These are phyloP conservation scores for Papilio elwesi DNA, from an alignment of 2,888 invertebrate genomes.

Conservation along the genomic window DNA sequence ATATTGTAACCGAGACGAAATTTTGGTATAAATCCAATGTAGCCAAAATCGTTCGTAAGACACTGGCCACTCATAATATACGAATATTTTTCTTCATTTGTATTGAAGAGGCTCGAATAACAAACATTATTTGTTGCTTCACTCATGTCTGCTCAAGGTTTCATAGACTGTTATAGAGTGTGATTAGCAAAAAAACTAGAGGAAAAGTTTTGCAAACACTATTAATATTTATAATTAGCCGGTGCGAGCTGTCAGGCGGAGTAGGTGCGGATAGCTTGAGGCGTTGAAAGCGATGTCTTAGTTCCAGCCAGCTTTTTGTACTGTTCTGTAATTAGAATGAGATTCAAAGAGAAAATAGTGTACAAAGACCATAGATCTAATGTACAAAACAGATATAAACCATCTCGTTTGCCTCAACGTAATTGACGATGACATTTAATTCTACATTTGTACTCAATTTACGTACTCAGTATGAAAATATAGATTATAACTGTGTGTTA, in stretches of 20 bases:
- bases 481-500: too few relatives aligned
- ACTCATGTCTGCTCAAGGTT: constrained; percentile 25
- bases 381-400: not conserved
- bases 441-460: too few relatives aligned
- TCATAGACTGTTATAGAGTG: constrained; percentile 11
- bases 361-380: not conserved
- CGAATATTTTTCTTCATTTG: constrained; percentile 14
- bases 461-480: too few relatives aligned
- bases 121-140: constrained; percentile 25
- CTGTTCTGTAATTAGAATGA: constrained; percentile 44
- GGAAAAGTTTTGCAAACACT: constrained; percentile 45
- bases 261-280: constrained; percentile 38
- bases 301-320: constrained; percentile 41
- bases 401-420: too few relatives aligned
- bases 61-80: constrained; percentile 6
- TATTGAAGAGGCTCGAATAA: constrained; percentile 20
- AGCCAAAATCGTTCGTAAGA: too few relatives aligned
- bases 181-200: constrained; percentile 40
- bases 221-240: constrained; percentile 53
- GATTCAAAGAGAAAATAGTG: constrained; percentile 9
- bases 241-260: constrained; percentile 46
- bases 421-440: too few relatives aligned
- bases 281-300: constrained; percentile 42
- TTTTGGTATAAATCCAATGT: too few relatives aligned
- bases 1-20: too few relatives aligned